Conservation (phyloP, 1,140 invertebrate genomes). For the Mylabris phalerata region DNA sequence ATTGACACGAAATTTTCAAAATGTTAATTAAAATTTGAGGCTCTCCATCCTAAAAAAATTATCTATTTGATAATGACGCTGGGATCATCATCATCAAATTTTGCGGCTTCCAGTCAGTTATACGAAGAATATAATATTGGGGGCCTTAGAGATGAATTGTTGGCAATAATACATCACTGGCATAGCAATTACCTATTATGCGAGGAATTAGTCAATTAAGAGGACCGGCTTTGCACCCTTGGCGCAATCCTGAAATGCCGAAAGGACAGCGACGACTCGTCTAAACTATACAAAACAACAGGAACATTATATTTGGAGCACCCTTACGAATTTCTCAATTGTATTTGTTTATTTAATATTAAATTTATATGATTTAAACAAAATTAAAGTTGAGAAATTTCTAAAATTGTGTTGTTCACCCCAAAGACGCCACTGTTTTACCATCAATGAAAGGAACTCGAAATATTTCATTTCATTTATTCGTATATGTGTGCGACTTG, state of each 20-base stretch:
- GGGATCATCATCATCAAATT: too few species aligned
- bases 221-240: constrained; percentile 19
- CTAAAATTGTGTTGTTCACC: too few species aligned
- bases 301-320: too few species aligned
- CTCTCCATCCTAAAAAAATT: too few species aligned
- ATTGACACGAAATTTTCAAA: too few species aligned
- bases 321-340: too few species aligned
- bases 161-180: constrained; percentile 28
- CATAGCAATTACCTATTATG: constrained; percentile 38
- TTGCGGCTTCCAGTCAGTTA: too few species aligned
- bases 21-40: too few species aligned
- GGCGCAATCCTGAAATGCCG: constrained; percentile 25
- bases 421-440: constrained; percentile 7
- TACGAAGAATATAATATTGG: background rate
- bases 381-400: too few species aligned
- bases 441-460: constrained; percentile 6
- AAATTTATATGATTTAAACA: too few species aligned
- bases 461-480: constrained; percentile 15
- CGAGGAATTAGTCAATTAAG: constrained; percentile 38
- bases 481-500: background rate
- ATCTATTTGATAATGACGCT: background rate
- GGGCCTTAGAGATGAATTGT: background rate
- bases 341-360: too few species aligned
- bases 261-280: constrained; percentile 21
- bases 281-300: background rate